phyloP scores from a whole-genome alignment of 37 sponge, comb jelly and placozoan genomes.

The Beroe forskalii region DNA sequence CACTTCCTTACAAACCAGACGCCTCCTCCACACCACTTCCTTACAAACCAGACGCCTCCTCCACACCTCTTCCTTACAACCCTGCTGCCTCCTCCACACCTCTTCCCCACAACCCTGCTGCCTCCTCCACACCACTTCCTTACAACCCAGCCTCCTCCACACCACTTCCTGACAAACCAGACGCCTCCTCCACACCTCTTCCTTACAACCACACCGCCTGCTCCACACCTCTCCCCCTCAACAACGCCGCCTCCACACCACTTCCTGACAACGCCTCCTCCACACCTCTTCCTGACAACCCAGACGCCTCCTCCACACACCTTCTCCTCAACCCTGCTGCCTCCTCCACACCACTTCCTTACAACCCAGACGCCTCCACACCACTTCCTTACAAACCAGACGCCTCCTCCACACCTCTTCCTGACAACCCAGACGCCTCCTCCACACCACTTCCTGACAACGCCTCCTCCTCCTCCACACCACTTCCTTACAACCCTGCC shows the following conservation, averaged over 20 bases:
- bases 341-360: no score
- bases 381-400: no score
- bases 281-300: no score
- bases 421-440: no score
- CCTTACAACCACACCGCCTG: not conserved
- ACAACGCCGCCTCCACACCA: not conserved
- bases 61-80: not conserved
- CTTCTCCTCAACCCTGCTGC: not conserved
- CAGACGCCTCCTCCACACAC: not conserved
- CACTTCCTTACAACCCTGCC: not conserved
- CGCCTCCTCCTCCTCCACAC: not conserved
- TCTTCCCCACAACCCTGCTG: not conserved
- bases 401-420: not conserved
- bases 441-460: no score
- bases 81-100: not conserved
- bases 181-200: not conserved
- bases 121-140: not conserved
- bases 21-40: not conserved
- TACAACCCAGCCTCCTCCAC: not conserved
- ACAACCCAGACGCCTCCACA: no score
- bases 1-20: not conserved
- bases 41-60: not conserved
- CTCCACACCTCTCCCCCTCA: not conserved
- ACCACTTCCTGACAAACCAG: not conserved
- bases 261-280: not conserved